These are phyloP conservation scores for Petrocephalus microphthalmus DNA, from an alignment of 2,113 vertebrate species.

Conservation along the genomic window DNA sequence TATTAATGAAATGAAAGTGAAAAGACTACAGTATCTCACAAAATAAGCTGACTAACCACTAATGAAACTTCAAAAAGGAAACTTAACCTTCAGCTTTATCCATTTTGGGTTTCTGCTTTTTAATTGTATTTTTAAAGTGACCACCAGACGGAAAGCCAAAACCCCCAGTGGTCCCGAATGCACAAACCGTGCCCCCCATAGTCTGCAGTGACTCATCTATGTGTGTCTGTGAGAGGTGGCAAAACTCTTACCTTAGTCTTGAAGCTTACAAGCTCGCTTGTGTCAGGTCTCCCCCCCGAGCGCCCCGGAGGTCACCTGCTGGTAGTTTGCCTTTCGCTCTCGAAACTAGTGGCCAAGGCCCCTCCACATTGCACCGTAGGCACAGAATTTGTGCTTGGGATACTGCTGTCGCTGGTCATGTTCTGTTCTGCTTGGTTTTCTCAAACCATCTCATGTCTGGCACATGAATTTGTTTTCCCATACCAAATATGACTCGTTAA, in stretches of 20 bases:
- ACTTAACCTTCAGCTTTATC: not conserved
- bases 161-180: not conserved
- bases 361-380: not conserved
- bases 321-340: not conserved
- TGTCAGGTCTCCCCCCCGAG: not conserved
- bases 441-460: not conserved
- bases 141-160: not conserved
- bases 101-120: not conserved
- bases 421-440: not conserved
- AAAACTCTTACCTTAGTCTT: not conserved
- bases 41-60: constrained; percentile 6
- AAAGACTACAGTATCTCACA: not conserved
- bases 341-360: not conserved
- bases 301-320: not conserved
- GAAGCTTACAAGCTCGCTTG: not conserved
- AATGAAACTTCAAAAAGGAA: not conserved
- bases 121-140: not conserved
- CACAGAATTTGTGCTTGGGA: not conserved
- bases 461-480: not conserved
- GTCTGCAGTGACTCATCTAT: not conserved
- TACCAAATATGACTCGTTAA: not conserved
- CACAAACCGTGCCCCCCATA: too few species aligned
- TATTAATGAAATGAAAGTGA: not conserved
- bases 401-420: not conserved
- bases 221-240: not conserved